Conservation (phyloP, 2,888 invertebrate species). For the Ligdia adustata region DNA sequence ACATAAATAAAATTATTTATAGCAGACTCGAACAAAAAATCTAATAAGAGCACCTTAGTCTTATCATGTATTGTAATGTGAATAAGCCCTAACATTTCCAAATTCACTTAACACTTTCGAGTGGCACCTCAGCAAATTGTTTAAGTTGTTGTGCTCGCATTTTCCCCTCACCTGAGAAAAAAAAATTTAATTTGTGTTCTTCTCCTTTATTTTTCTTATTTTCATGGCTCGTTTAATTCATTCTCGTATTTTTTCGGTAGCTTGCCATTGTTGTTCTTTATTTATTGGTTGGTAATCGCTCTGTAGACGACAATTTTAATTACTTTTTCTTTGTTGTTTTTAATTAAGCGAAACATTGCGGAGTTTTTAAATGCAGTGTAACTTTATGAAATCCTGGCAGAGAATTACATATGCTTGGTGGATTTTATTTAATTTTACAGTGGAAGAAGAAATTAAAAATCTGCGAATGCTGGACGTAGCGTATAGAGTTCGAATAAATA, state of each 20-base stretch:
- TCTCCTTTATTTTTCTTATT: conserved; percentile 47
- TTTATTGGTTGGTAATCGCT: conserved; percentile 45
- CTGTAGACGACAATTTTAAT: conserved; percentile 29
- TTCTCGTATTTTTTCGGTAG: conserved; percentile 44
- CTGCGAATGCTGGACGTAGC: conserved; percentile 55
- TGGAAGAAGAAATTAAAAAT: conserved; percentile 67
- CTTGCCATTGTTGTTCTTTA: conserved; percentile 47
- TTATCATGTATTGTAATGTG: conserved; percentile 26
- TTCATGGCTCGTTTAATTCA: conserved; percentile 55
- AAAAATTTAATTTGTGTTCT: conserved; percentile 62
- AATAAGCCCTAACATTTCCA: conserved; percentile 51
- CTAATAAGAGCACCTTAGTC: too few species aligned
- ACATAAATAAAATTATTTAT: too few species aligned
- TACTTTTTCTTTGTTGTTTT: conserved; percentile 34
- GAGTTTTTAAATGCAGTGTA: conserved; percentile 24
- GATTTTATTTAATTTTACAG: conserved; percentile 58
- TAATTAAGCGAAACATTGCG: conserved; percentile 32
- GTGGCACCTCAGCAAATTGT: conserved; percentile 63
- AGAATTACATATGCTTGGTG: conserved; percentile 56
- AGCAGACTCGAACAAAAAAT: too few species aligned
- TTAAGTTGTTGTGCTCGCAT: conserved; percentile 50
- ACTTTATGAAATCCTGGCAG: conserved; percentile 53
- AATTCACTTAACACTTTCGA: conserved; percentile 72
- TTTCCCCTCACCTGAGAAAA: conserved; percentile 59
- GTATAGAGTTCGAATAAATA: conserved; percentile 50